Percentiles rank a stretch among this genome's conserved stretches.
Evolutionary conservation across 2,888 invertebrate genomes (phyloP).

Genomic region (Lasius fuliginosus): DNA sequence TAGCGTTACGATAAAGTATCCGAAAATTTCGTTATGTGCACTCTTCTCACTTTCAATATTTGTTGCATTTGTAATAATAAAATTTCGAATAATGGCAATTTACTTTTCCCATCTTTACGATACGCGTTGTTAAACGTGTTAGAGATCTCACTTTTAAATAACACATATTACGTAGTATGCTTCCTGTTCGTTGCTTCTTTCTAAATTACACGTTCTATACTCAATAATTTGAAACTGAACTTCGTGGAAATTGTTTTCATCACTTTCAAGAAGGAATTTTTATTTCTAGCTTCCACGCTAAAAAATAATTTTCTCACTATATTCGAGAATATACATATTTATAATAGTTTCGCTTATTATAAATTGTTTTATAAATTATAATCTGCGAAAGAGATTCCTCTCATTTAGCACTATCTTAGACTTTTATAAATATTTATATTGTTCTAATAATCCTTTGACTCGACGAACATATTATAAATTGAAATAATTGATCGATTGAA

Average conservation of each 20-base stretch:
- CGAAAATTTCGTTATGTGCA: not conserved
- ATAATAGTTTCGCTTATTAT: constrained; percentile 20
- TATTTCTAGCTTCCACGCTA: not conserved
- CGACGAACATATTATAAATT: not conserved
- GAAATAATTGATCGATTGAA: not conserved
- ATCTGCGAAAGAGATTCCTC: not conserved
- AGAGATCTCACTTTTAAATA: constrained; percentile 26
- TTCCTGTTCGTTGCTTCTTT: not conserved
- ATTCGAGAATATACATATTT: not conserved
- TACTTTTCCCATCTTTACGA: not conserved
- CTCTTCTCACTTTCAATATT: not conserved
- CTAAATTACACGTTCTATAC: constrained; percentile 11
- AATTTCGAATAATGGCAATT: not conserved
- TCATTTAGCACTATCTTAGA: not conserved
- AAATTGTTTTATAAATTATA: constrained; percentile 32
- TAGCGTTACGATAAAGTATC: not conserved
- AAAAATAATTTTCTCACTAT: constrained; percentile 18
- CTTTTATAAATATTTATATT: not conserved
- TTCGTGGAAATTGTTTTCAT: constrained; percentile 16
- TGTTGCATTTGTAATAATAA: not conserved
- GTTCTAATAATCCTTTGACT: not conserved
- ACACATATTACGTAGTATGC: not conserved
- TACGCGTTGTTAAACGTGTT: constrained; percentile 1
- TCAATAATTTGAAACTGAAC: constrained; percentile 3
- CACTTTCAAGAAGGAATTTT: constrained; percentile 16